Evolutionary conservation across 64 coral and sea anemone species (phyloP).

Genomic region (Montipora sp.): DNA sequence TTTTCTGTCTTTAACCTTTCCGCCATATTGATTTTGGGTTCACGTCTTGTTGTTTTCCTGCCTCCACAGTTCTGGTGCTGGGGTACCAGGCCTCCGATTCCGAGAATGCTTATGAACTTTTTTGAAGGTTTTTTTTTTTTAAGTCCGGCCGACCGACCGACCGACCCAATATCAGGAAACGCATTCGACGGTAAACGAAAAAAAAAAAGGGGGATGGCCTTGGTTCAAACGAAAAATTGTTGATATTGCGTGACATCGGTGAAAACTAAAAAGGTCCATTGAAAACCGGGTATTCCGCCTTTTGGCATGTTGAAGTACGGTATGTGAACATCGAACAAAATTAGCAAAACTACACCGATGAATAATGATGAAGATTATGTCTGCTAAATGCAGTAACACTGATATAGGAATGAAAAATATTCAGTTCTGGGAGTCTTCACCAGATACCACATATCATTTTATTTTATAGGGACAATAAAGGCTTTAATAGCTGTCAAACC

Average conservation of each 20-base stretch:
- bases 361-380: constrained; percentile 15
- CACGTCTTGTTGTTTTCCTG: no score
- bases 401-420: background rate
- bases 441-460: constrained; percentile 10
- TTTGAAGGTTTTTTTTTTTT: no score
- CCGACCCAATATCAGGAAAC: no score
- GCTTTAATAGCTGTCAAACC: background rate
- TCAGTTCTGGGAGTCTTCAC: constrained; percentile 26
- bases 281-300: constrained; percentile 1
- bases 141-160: no score
- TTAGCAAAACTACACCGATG: constrained; percentile 19
- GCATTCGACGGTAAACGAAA: no score
- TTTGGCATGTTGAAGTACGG: constrained; percentile 9
- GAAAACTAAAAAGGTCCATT: constrained; percentile 24
- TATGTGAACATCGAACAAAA: constrained; percentile 1
- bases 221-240: background rate
- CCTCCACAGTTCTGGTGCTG: no score
- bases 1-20: no score
- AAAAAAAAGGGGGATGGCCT: no score
- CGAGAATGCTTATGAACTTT: no score
- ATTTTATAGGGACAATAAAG: constrained; percentile 27
- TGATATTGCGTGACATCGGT: background rate
- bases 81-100: no score
- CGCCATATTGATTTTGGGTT: background rate
- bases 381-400: background rate